These are phyloP conservation scores for Steinernema khuongi DNA, from an alignment of 1,140 invertebrate species.

Conservation along the genomic window DNA sequence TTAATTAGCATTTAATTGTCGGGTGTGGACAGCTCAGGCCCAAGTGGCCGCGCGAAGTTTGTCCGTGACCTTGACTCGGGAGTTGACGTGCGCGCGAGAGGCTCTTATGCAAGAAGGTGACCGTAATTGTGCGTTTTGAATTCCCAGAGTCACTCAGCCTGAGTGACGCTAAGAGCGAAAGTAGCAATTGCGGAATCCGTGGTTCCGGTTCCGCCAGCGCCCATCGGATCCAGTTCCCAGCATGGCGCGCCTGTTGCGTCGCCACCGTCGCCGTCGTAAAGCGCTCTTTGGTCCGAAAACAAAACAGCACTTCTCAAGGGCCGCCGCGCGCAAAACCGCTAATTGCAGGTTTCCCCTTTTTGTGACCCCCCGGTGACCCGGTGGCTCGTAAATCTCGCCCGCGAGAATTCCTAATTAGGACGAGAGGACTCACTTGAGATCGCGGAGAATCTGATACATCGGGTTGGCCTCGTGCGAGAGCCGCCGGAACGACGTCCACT, in stretches of 20 bases:
- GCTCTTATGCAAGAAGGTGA: not conserved
- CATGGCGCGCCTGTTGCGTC: too few species aligned
- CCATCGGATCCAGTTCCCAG: not conserved
- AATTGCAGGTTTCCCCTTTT: conserved; percentile 11
- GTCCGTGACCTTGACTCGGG: not conserved
- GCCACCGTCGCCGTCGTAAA: not conserved
- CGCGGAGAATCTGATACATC: conserved; percentile 12
- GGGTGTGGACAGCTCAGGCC: conserved; percentile 2
- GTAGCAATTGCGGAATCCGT: not conserved
- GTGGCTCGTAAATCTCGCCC: conserved; percentile 4
- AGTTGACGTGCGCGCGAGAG: not conserved
- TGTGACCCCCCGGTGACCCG: not conserved
- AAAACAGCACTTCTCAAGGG: not conserved
- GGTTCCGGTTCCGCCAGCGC: not conserved
- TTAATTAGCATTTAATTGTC: conserved; percentile 2
- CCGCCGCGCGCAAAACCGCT: conserved; percentile 9
- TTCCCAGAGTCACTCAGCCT: too few species aligned
- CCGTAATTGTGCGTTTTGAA: not conserved
- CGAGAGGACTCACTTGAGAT: conserved; percentile 4
- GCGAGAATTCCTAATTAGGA: not conserved
- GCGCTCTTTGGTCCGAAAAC: not conserved
- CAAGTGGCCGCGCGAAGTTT: not conserved
- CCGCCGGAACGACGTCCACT: conserved; percentile 2
- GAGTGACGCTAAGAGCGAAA: not conserved
- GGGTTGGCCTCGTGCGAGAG: not conserved